phyloP scores from a whole-genome alignment of 2,888 invertebrate genomes.

The Nomada hirtipes region DNA sequence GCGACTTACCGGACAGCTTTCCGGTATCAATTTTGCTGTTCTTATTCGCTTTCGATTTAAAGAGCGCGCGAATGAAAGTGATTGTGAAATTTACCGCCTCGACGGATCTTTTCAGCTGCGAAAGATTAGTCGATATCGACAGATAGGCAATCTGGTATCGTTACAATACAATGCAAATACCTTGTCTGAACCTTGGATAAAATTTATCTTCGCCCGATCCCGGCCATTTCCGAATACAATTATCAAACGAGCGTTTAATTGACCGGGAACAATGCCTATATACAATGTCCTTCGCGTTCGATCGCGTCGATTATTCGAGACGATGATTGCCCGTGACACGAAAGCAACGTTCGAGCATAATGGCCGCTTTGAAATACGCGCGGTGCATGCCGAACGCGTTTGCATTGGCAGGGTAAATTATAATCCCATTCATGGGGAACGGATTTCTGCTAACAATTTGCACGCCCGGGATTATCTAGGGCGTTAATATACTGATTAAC shows the following conservation, averaged over 20 bases:
- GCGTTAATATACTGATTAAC: constrained; percentile 42
- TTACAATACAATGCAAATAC: too few relatives aligned
- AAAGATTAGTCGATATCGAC: too few relatives aligned
- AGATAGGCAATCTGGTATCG: too few relatives aligned
- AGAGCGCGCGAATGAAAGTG: neutral
- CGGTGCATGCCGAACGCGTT: constrained; percentile 18
- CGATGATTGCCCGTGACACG: constrained; percentile 26
- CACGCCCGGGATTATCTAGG: constrained; percentile 18
- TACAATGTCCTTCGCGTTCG: neutral
- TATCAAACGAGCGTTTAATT: neutral
- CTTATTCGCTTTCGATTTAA: too few relatives aligned
- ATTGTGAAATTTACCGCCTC: neutral
- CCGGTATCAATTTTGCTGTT: constrained; percentile 5
- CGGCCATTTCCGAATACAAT: neutral
- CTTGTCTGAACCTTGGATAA: too few relatives aligned
- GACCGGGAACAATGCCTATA: neutral
- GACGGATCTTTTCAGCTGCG: too few relatives aligned
- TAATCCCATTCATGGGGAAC: constrained; percentile 12
- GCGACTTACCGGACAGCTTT: neutral
- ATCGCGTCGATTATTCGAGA: constrained; percentile 33
- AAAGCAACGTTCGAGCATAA: constrained; percentile 1
- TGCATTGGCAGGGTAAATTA: constrained; percentile 29
- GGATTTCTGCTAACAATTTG: constrained; percentile 42
- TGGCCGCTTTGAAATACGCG: constrained; percentile 23
- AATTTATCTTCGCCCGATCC: too few relatives aligned